phyloP scores from a whole-genome alignment of 2,113 vertebrate species.

The Cairina moschata region DNA sequence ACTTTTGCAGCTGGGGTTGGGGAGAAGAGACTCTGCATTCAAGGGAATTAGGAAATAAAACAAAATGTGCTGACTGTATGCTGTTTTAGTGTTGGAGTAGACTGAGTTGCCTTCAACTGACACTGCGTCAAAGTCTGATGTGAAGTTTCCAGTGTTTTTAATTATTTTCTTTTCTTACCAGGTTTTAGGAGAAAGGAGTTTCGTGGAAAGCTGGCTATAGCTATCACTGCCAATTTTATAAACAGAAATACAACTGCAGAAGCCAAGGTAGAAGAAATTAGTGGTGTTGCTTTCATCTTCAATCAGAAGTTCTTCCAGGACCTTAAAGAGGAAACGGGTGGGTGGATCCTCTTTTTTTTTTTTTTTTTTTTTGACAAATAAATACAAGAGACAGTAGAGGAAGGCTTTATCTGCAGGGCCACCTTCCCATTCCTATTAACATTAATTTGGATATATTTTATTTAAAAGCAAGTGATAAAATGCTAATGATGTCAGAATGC shows the following conservation, averaged over 20 bases:
- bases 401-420: neutral
- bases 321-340: slow-evolving; percentile 95
- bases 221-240: slow-evolving; percentile 98
- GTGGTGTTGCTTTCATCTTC: slow-evolving; percentile 98
- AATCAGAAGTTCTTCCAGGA: slow-evolving; percentile 99
- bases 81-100: neutral
- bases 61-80: neutral
- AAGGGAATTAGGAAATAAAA: neutral
- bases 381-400: neutral
- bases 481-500: neutral
- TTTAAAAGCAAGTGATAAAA: neutral
- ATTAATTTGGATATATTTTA: neutral
- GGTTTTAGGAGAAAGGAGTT: slow-evolving; percentile 97
- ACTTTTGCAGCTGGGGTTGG: neutral
- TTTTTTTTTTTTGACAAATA: neutral
- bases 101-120: neutral
- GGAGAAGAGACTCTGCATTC: neutral
- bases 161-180: slow-evolving; percentile 56
- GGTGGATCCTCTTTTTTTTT: slow-evolving; percentile 5
- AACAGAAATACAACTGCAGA: slow-evolving; percentile 97
- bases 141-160: neutral
- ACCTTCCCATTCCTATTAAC: neutral
- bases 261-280: slow-evolving; percentile 98
- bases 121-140: neutral
- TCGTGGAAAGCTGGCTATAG: slow-evolving; percentile 95